phyloP scores from a whole-genome alignment of 1,140 invertebrate genomes.

The Pachyrhynchus sulphureomaculatus region DNA sequence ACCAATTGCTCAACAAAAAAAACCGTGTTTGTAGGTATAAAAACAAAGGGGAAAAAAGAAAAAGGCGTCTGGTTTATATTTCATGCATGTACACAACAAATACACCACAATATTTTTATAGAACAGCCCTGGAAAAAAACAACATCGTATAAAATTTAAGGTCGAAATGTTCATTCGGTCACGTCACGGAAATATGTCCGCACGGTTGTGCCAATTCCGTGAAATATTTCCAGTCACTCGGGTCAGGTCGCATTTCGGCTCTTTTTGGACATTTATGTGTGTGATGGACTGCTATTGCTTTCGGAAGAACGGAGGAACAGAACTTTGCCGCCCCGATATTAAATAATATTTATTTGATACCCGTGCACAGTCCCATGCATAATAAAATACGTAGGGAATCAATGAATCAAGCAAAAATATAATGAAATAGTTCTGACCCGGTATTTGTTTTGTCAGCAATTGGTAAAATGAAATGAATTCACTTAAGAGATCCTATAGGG shows the following conservation, averaged over 20 bases:
- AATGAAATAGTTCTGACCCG: too few relatives aligned
- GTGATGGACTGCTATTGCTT: not conserved
- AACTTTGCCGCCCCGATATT: not conserved
- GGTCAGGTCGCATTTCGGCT: not conserved
- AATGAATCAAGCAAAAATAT: too few relatives aligned
- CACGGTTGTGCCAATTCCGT: conserved; percentile 21
- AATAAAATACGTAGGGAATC: too few relatives aligned
- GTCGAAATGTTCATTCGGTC: conserved; percentile 8
- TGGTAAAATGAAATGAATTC: too few relatives aligned
- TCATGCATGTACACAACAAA: not conserved
- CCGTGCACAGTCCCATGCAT: too few relatives aligned
- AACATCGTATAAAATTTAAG: conserved; percentile 31
- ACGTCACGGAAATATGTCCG: conserved; percentile 28
- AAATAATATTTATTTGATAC: too few relatives aligned
- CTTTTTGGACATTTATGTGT: conserved; percentile 6
- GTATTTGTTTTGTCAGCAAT: too few relatives aligned
- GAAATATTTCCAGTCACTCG: not conserved
- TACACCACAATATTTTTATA: conserved; percentile 17
- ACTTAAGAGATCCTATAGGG: too few relatives aligned
- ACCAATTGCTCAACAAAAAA: too few relatives aligned
- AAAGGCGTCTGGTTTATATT: not conserved
- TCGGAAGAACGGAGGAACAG: not conserved
- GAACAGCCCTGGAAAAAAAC: conserved; percentile 11
- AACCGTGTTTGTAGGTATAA: not conserved
- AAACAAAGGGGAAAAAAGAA: not conserved